These are phyloP conservation scores for Agrochola lota DNA, from an alignment of 2,888 invertebrate species.

Conservation along the genomic window DNA sequence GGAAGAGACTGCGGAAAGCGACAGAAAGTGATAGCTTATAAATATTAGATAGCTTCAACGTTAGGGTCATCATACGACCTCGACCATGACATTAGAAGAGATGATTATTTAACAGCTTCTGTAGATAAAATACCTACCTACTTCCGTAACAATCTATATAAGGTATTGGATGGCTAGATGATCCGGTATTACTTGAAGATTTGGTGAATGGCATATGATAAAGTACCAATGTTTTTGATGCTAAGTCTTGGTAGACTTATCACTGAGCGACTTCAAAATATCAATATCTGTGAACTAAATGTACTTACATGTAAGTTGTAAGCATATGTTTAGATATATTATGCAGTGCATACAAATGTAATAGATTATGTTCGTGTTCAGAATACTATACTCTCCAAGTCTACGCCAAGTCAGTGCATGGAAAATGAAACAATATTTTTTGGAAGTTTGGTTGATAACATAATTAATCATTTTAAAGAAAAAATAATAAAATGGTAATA, in stretches of 20 bases:
- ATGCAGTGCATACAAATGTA: slow-evolving; percentile 23
- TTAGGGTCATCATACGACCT: slow-evolving; percentile 27
- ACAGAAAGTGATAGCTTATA: slow-evolving; percentile 29
- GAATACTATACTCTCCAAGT: slow-evolving; percentile 37
- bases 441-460: background rate
- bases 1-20: too few relatives aligned
- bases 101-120: slow-evolving; percentile 13
- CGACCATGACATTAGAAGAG: slow-evolving; percentile 14
- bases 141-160: background rate
- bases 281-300: slow-evolving; percentile 32
- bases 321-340: slow-evolving; percentile 43
- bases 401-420: slow-evolving; percentile 37
- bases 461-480: background rate
- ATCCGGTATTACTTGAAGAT: background rate
- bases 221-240: background rate
- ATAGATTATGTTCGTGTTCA: slow-evolving; percentile 53
- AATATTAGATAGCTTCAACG: background rate
- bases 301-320: slow-evolving; percentile 34
- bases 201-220: background rate
- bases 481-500: background rate
- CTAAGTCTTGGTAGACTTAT: slow-evolving; percentile 11
- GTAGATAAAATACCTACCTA: background rate
- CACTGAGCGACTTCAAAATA: slow-evolving; percentile 44
- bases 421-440: background rate
- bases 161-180: background rate